These are phyloP conservation scores for Pristionchus maxplancki DNA, from an alignment of 2,888 invertebrate species.

Conservation along the genomic window DNA sequence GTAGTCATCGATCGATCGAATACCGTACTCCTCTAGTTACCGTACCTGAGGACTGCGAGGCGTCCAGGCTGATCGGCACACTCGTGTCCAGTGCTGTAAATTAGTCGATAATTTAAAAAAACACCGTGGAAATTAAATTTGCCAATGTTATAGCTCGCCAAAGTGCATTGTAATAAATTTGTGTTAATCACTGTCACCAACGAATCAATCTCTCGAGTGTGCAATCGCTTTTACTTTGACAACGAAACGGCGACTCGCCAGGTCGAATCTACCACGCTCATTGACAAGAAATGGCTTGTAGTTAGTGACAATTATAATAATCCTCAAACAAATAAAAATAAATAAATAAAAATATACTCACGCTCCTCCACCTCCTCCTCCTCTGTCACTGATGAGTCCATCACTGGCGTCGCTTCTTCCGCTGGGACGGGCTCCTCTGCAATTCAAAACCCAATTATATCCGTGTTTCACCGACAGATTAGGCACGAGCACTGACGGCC, in stretches of 20 bases:
- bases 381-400: not conserved
- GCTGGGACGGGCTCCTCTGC: not conserved
- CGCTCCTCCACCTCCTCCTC: not conserved
- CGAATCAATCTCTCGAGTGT: no score
- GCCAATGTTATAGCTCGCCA: no score
- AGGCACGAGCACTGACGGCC: no score
- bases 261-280: no score
- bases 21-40: not conserved
- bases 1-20: not conserved
- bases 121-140: no score
- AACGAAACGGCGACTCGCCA: no score
- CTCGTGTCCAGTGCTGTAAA: not conserved
- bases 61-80: not conserved
- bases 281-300: no score
- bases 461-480: not conserved
- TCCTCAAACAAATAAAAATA: not conserved
- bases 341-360: not conserved
- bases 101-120: no score
- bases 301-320: not conserved
- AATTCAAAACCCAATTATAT: not conserved
- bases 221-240: no score
- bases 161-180: no score
- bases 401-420: not conserved
- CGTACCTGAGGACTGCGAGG: conserved; percentile 22
- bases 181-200: no score